Evolutionary conservation across 1,140 invertebrate species (phyloP).

Genomic region (Aricia agestis): DNA sequence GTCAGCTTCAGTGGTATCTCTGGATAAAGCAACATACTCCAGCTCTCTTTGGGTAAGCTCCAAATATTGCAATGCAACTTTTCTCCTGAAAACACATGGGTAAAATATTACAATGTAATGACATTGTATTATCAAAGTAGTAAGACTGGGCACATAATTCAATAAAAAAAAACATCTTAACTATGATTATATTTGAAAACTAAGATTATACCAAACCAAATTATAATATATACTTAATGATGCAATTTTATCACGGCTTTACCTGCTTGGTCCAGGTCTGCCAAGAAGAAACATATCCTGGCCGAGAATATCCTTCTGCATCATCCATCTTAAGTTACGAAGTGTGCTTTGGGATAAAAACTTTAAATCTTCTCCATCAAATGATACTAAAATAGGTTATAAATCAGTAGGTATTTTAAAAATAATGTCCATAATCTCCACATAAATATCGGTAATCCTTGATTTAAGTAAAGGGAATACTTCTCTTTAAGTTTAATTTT

Average conservation of each 20-base stretch:
- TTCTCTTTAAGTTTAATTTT: no score
- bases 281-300: constrained; percentile 98
- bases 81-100: constrained; percentile 63
- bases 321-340: constrained; percentile 93
- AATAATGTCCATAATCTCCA: no score
- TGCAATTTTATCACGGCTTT: no score
- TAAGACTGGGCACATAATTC: no score
- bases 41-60: constrained; percentile 93
- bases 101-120: no score
- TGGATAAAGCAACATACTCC: constrained; percentile 94
- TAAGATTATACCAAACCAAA: no score
- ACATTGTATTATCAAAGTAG: no score
- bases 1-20: constrained; percentile 98
- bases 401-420: not conserved
- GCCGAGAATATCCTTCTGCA: constrained; percentile 93
- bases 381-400: constrained; percentile 68
- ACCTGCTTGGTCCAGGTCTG: constrained; percentile 87
- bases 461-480: no score
- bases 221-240: no score
- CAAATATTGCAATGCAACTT: constrained; percentile 90
- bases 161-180: no score
- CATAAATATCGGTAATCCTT: no score
- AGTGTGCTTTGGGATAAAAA: constrained; percentile 84
- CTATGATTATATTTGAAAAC: no score
- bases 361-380: constrained; percentile 59